These are phyloP conservation scores for Plotosus lineatus DNA, from an alignment of 2,113 vertebrate genomes.

Conservation along the genomic window DNA sequence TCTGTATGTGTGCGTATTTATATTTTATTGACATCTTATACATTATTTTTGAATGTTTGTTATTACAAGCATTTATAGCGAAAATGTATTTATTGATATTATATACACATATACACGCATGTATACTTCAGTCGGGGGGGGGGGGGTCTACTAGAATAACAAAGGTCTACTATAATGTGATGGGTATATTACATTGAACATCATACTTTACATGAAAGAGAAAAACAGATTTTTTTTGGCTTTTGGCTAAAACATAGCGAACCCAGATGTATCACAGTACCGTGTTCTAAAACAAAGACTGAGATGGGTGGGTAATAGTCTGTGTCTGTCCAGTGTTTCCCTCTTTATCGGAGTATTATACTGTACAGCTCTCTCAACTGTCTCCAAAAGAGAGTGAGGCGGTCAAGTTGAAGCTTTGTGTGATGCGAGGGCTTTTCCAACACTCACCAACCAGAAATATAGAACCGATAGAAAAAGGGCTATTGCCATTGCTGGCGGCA, in stretches of 20 bases:
- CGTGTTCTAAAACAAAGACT: background rate
- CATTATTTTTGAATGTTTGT: no score
- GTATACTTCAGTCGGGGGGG: no score
- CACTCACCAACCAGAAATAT: background rate
- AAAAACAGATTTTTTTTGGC: background rate
- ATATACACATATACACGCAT: no score
- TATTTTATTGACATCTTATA: no score
- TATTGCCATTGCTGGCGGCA: background rate
- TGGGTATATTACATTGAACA: background rate
- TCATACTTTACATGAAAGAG: background rate
- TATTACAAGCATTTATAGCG: no score
- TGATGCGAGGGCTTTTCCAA: background rate
- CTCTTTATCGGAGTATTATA: background rate
- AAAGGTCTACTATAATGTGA: background rate
- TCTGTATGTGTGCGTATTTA: no score
- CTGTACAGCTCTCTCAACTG: background rate
- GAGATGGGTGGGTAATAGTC: background rate
- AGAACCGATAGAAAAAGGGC: no score
- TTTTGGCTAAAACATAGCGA: background rate
- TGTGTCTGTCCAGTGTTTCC: background rate
- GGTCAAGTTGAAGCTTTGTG: background rate
- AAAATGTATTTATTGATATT: no score
- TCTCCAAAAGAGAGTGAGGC: background rate
- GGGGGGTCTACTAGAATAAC: no score
- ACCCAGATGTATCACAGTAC: background rate